A percentile compares a stretch with the other conserved stretches of the same genome.
Conservation (phyloP, 53 echinoderm and acorn worm species). For the Mesocentrotus franciscanus region DNA sequence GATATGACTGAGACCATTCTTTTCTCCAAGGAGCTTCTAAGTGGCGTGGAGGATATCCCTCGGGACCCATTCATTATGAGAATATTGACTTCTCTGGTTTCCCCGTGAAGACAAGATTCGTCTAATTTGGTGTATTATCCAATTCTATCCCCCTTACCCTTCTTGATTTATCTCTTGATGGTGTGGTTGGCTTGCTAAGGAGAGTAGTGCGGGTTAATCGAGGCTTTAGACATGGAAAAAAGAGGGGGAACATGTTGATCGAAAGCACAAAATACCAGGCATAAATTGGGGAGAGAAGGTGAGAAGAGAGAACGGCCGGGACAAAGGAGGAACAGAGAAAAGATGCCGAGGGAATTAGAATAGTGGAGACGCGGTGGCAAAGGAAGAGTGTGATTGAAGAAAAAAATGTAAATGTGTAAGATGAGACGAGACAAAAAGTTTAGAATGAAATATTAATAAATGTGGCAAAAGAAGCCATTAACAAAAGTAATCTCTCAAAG, state of each 20-base stretch:
- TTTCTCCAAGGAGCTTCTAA: background rate
- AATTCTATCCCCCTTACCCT: conserved; percentile 37
- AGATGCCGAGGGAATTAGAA: background rate
- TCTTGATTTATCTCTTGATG: conserved; percentile 19
- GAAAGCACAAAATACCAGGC: background rate
- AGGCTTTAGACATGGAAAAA: background rate
- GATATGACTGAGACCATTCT: background rate
- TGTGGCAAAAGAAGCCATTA: background rate
- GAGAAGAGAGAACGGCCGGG: background rate
- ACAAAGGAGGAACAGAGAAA: background rate
- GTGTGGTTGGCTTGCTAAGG: background rate
- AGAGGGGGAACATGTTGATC: background rate
- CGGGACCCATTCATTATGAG: conserved; percentile 25
- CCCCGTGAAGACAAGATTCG: conserved; percentile 1
- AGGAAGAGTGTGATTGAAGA: background rate
- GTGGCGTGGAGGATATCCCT: conserved; percentile 2
- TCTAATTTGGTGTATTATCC: conserved; percentile 39
- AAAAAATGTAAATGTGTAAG: background rate
- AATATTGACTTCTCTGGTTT: conserved; percentile 55
- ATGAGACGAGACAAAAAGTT: background rate
- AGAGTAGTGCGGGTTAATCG: background rate
- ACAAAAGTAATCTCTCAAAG: background rate
- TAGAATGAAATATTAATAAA: background rate
- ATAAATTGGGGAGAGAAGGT: background rate
- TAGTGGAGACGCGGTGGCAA: background rate